These are phyloP conservation scores for Capromys pilorides DNA, from an alignment of 2,797 vertebrate species.

Conservation along the genomic window DNA sequence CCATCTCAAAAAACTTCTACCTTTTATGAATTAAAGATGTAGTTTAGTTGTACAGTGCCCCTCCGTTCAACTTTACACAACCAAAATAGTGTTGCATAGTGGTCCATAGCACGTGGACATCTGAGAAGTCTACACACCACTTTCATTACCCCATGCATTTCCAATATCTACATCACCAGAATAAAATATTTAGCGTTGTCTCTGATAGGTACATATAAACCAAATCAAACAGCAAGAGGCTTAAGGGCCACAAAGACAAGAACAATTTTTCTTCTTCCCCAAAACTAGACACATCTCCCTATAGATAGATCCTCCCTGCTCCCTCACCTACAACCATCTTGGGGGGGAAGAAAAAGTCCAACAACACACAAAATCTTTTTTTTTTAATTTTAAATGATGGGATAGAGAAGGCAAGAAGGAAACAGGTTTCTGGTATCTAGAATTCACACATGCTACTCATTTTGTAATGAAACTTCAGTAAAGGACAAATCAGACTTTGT, in stretches of 20 bases:
- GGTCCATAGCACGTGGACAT: background rate
- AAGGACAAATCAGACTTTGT: conserved; percentile 89
- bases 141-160: background rate
- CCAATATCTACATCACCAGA: background rate
- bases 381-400: conserved; percentile 16
- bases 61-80: background rate
- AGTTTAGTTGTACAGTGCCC: background rate
- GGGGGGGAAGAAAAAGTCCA: conserved; percentile 6
- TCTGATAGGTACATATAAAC: conserved; percentile 21
- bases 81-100: background rate
- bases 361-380: background rate
- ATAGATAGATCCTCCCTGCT: background rate
- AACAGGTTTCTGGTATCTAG: conserved; percentile 2
- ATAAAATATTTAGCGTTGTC: background rate
- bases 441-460: conserved; percentile 57
- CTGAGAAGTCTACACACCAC: background rate
- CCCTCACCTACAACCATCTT: background rate
- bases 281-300: conserved; percentile 33
- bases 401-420: background rate
- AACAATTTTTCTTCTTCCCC: conserved; percentile 22
- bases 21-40: background rate
- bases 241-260: conserved; percentile 50
- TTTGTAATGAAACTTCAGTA: conserved; percentile 69
- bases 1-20: background rate
- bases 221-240: conserved; percentile 15